Base-by-base conservation (phyloP, 2,113 vertebrate species). In the Nipponia nippon region DNA sequence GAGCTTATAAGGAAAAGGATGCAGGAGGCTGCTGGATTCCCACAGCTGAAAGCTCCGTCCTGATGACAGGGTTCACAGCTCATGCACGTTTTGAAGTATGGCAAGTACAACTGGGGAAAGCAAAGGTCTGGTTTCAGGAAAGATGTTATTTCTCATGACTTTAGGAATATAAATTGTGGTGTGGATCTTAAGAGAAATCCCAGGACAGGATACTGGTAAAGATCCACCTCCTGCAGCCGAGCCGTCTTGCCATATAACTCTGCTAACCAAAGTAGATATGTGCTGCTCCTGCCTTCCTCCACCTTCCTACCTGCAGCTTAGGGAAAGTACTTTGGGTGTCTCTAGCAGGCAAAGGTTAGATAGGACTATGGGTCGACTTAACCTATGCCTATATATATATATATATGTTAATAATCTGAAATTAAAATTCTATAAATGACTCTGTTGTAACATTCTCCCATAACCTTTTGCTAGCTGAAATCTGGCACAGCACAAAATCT, bases 401-500 rank as follows among this genome's bases (percentile, higher is more conserved):
- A 40, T 13, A 40, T 15, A 40, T 3, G 2, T 56, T 71, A 84
- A 50, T 55, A 63, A 72, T 38, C 71, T 63, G 42, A 11, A 87
- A 95, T 85, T 85, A 62, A 85, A 91, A 95, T 92, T 94, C 75
- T 66, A 4, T 70, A 59, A 85, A 42, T 0, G 11, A 47, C 42
- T 70, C 11, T 67, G 32, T 21, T 72, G n/a, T 47, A 86, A 89
- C 67, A 69, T 84, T 81, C 32, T 56, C 73, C 42, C 62, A 42
- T 73, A 93, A 91, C 36, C 58, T 85, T 95, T 87, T 80, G 21
- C 38, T 55, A 58, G 50, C 21, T 93, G 83, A 90, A 96, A 91
- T 62, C 59, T 80, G 55, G 71, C 70, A 94, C 82, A 63, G 82
- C 30, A 87, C n/a, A 94, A 93, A 83, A 73, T 90, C 82, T 83